Conservation (phyloP, 2,113 vertebrate genomes). For the Catharus bicknelli region DNA sequence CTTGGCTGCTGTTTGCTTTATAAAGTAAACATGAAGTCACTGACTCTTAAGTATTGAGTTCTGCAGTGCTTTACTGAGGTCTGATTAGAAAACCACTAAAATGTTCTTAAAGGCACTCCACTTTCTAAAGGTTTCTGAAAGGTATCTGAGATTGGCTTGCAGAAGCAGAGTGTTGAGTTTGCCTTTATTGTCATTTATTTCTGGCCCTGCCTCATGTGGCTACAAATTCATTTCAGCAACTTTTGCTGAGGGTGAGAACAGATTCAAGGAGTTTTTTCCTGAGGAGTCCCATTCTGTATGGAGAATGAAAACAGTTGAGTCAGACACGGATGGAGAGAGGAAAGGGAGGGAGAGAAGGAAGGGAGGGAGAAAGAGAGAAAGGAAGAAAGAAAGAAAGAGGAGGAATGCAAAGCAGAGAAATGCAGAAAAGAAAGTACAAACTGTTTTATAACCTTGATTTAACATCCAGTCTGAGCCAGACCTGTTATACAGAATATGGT, state of each 20-base stretch:
- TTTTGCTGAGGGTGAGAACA: not conserved
- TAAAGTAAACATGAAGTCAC: not conserved
- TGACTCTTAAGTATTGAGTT: not conserved
- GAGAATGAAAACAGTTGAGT: not conserved
- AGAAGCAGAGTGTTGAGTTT: not conserved
- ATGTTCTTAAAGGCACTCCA: not conserved
- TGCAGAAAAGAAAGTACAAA: not conserved
- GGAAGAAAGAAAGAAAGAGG: not conserved
- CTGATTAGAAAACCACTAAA: not conserved
- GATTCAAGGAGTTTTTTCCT: not conserved
- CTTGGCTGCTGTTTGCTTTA: constrained; percentile 5
- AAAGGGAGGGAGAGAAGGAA: no score
- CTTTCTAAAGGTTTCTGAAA: not conserved
- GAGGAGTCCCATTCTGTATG: not conserved
- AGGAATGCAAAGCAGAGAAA: not conserved
- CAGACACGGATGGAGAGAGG: not conserved
- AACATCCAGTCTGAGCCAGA: constrained; percentile 34
- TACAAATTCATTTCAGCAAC: not conserved
- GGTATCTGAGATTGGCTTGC: not conserved
- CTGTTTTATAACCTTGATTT: constrained; percentile 36
- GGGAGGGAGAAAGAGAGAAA: fast-evolving
- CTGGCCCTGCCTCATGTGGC: not conserved
- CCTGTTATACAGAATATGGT: constrained; percentile 48
- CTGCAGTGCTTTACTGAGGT: not conserved
- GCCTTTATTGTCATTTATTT: not conserved